Percentiles rank a stretch among this genome's conserved stretches.
Evolutionary conservation across 2,113 vertebrate genomes (phyloP).

Genomic region (Gymnarchus niloticus): DNA sequence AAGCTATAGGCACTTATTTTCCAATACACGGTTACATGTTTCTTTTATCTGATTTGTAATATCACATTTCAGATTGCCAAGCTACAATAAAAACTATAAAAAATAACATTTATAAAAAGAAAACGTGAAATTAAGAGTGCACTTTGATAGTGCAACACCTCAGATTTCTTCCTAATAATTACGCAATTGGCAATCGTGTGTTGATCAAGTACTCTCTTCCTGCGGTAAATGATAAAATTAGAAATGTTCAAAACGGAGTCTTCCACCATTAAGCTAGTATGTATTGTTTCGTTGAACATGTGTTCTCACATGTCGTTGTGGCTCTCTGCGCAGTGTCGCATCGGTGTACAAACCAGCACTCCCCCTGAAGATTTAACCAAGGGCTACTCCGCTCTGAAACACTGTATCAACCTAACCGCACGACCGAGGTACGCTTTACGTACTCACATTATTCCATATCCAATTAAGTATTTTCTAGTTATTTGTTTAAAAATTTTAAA

Average conservation of each 20-base stretch:
- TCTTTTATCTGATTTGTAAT: not conserved
- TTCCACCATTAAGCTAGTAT: not conserved
- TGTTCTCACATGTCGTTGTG: conserved; percentile 59
- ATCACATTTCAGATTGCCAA: not conserved
- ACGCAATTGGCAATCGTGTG: not conserved
- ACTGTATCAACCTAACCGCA: conserved; percentile 98
- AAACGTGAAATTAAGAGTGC: no score
- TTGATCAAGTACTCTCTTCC: not conserved
- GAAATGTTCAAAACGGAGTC: not conserved
- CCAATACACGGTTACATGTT: not conserved
- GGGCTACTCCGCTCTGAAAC: conserved; percentile 93
- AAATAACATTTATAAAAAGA: no score
- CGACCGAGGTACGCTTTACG: conserved; percentile 78
- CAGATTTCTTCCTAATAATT: not conserved
- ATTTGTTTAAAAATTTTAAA: not conserved
- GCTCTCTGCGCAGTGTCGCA: conserved; percentile 68
- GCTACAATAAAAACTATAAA: not conserved
- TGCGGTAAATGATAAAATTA: not conserved
- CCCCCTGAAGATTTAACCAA: conserved; percentile 89
- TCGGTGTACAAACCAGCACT: conserved; percentile 84
- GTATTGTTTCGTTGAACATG: conserved; percentile 57
- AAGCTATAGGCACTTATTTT: not conserved
- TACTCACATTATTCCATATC: not conserved
- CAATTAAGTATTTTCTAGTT: not conserved
- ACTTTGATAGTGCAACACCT: no score